phyloP scores from a whole-genome alignment of 92 coral and sea anemone genomes.

The Epizoanthus rinbou region DNA sequence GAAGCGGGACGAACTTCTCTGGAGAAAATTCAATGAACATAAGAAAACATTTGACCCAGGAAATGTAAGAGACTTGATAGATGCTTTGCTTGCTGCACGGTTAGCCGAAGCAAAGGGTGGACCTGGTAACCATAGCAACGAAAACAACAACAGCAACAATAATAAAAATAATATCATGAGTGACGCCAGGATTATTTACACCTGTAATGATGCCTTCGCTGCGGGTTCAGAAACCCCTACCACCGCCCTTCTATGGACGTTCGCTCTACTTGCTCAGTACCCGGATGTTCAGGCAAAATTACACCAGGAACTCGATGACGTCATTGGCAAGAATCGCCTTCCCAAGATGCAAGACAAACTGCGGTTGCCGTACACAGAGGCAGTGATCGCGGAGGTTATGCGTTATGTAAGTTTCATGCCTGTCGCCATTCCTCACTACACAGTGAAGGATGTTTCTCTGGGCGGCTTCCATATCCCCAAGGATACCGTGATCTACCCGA shows the following conservation, averaged over 20 bases:
- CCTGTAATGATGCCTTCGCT: constrained; percentile 65
- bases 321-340: constrained; percentile 33
- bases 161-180: constrained; percentile 30
- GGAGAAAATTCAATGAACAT: constrained; percentile 70
- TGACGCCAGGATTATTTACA: constrained; percentile 66
- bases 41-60: constrained; percentile 51
- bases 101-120: constrained; percentile 3
- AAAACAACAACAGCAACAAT: background rate
- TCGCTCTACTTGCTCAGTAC: constrained; percentile 64
- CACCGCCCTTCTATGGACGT: constrained; percentile 69
- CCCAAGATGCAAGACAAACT: constrained; percentile 67
- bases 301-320: constrained; percentile 67
- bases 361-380: constrained; percentile 62
- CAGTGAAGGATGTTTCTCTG: constrained; percentile 54
- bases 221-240: constrained; percentile 80
- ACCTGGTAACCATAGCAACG: background rate
- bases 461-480: constrained; percentile 69
- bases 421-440: constrained; percentile 70
- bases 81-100: constrained; percentile 54
- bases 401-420: constrained; percentile 69
- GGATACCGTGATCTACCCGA: constrained; percentile 67
- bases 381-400: constrained; percentile 61
- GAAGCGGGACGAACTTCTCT: constrained; percentile 68
- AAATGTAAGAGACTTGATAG: constrained; percentile 53
- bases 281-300: constrained; percentile 64